A percentile compares a stretch with the other conserved stretches of the same genome.
Conservation (phyloP, 2,113 vertebrate species). For the Microtus montanus region DNA sequence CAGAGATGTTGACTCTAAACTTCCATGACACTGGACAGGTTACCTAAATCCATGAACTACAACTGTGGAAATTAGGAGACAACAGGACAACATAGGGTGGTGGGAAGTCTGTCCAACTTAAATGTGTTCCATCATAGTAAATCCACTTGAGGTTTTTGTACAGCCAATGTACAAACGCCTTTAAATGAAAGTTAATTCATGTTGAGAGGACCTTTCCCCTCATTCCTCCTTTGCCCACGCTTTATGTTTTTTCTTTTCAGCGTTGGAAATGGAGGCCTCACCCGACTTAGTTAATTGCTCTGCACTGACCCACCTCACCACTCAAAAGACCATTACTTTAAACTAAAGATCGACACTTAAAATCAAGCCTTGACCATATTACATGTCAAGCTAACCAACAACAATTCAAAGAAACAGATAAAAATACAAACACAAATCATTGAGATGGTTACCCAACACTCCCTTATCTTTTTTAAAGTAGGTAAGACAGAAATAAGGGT, state of each 20-base stretch:
- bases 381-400: neutral
- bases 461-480: neutral
- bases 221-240: neutral
- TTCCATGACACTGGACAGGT: neutral
- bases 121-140: neutral
- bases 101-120: neutral
- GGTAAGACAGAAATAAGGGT: neutral
- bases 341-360: neutral
- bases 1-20: neutral
- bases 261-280: neutral
- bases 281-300: neutral
- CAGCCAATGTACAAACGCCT: neutral
- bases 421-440: neutral
- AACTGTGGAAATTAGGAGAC: neutral
- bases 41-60: neutral
- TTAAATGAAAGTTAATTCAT: slow-evolving; percentile 11
- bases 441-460: neutral
- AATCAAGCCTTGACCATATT: neutral
- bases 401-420: neutral
- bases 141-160: neutral
- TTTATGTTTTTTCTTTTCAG: neutral
- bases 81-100: neutral
- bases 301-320: neutral
- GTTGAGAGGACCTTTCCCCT: too few species aligned
- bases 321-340: neutral